These are phyloP conservation scores for Copidosoma aretas DNA, from an alignment of 2,888 invertebrate genomes.

Conservation along the genomic window DNA sequence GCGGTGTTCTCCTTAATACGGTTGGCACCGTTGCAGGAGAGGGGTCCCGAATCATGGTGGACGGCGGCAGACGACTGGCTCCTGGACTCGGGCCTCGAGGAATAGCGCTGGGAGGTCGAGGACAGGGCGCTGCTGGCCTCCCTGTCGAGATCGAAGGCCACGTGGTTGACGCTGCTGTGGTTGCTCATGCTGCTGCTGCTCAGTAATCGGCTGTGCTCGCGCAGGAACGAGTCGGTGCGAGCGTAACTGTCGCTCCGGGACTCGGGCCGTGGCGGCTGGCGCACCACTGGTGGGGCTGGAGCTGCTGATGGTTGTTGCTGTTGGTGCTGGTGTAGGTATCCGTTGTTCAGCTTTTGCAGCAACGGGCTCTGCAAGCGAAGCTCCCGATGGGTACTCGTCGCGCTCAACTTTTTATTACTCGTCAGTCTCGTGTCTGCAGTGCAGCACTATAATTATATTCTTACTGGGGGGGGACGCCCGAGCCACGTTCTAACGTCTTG, in stretches of 20 bases:
- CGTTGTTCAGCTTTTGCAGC: conserved; percentile 50
- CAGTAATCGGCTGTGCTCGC: conserved; percentile 48
- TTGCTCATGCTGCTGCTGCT: conserved; percentile 57
- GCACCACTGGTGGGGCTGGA: conserved; percentile 36
- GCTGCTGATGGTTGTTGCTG: conserved; percentile 36
- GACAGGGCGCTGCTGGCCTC: conserved; percentile 18
- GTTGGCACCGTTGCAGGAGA: conserved; percentile 22
- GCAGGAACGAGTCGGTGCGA: conserved; percentile 54
- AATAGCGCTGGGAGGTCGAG: conserved; percentile 35
- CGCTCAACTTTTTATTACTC: conserved; percentile 38
- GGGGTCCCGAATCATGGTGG: too few relatives aligned
- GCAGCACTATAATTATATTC: too few relatives aligned
- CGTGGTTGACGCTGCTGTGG: conserved; percentile 56
- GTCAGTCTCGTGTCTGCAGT: too few relatives aligned
- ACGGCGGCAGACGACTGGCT: conserved; percentile 26
- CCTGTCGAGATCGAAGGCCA: conserved; percentile 56
- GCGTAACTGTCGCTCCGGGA: conserved; percentile 58
- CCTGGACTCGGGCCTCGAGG: conserved; percentile 32
- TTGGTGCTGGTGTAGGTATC: conserved; percentile 48
- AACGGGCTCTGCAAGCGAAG: conserved; percentile 60
- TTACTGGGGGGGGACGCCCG: too few relatives aligned
- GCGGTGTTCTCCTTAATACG: conserved; percentile 51
- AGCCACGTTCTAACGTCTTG: too few relatives aligned
- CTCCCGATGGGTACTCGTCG: too few relatives aligned
- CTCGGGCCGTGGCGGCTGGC: conserved; percentile 55